Base-by-base conservation (phyloP, 2,888 invertebrate genomes). In the Pheosia gnoma region DNA sequence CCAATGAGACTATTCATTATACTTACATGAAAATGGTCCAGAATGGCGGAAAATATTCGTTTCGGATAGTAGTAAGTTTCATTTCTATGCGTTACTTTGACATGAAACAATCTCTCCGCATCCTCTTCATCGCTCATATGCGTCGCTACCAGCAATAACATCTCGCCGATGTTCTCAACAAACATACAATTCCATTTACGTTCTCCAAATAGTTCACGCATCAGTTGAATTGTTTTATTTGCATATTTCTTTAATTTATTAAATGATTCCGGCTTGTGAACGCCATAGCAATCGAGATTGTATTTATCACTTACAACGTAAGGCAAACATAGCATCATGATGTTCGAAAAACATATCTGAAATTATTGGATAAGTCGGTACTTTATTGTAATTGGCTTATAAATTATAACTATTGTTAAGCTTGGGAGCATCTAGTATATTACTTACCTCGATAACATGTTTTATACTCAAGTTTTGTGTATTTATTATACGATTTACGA, bases 1-100 rank as follows among this genome's bases (percentile, higher is more conserved):
- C 4, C 10, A 45, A 5, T n/a, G n/a, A 47, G 5, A n/a, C 11
- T 2, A 47, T 25, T 25, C 25, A 25, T 25, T n/a, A n/a, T 11
- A 77, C 92, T 86, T 76, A 93, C 90, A 60, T 94, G 89, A 60
- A 95, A 85, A 68, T 89, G 90, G 41, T 83, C 79, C 0, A 95
- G 77, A 57, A 94, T 91, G 1, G 84, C 83, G 10, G 77, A 68
- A 65, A 94, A 88, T 3, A 88, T 80, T 2, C 74, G 70, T 39
- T 85, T 86, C 0, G 89, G 88, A 72, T 94, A 94, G 68, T 87
- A 85, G 13, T 91, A 92, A 9, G 85, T 82, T 69, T 90, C 84
- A 0, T 82, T 74, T 70, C 70, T 83, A 65, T 66, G 87, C 74
- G 70, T 90, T 59, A 85, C 74, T 57, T 75, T 78, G n/a, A 83